Conservation (phyloP, 2,797 vertebrate species). For the Sebastes trivittatus region DNA sequence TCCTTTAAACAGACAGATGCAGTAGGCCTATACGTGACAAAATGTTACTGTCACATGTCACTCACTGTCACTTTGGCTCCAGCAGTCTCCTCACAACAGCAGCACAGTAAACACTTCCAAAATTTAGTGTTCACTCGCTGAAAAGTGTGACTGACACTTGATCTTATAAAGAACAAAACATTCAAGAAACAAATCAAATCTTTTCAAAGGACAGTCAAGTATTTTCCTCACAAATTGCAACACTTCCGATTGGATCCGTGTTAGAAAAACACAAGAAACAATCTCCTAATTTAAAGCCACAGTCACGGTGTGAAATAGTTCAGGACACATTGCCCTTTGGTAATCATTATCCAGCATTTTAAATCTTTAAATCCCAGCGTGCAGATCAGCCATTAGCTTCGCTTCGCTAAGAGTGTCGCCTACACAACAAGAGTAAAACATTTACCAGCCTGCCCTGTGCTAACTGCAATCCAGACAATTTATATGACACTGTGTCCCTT, state of each 20-base stretch:
- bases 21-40: background rate
- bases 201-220: background rate
- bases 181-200: background rate
- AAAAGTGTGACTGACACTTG: background rate
- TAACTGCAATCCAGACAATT: constrained; percentile 20
- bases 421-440: constrained; percentile 48
- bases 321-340: background rate
- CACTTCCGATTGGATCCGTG: background rate
- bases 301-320: background rate
- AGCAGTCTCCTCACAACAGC: background rate
- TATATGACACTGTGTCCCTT: constrained; percentile 12
- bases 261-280: background rate
- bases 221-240: background rate
- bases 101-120: background rate
- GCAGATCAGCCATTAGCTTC: constrained; percentile 14
- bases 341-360: constrained; percentile 52
- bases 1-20: constrained; percentile 17
- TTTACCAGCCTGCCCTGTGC: constrained; percentile 33
- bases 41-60: constrained; percentile 27
- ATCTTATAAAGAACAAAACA: background rate
- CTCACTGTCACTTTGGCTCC: background rate
- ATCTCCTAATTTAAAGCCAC: background rate
- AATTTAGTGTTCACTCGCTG: background rate
- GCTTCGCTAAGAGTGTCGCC: background rate
- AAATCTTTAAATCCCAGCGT: constrained; percentile 24